A percentile compares a stretch with the other conserved stretches of the same genome.
These are phyloP conservation scores for human (Homo sapiens) DNA, from an alignment of 2,113 vertebrate species.

Conservation along the genomic window DNA sequence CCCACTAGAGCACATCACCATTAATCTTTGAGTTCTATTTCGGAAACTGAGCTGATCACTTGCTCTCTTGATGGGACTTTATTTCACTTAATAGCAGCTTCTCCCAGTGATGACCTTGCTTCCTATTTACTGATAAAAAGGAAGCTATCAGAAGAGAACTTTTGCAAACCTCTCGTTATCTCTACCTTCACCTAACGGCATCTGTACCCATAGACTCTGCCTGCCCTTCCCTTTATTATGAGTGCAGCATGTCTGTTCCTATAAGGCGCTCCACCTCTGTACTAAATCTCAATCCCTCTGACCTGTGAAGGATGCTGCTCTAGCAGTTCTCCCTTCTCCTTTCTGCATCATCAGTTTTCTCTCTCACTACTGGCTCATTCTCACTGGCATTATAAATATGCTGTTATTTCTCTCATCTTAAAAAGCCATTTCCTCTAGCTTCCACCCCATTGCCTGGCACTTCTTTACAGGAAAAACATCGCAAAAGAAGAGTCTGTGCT, in stretches of 20 bases:
- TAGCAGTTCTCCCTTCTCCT: too few species aligned
- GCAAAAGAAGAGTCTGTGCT: not conserved
- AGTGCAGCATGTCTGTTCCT: not conserved
- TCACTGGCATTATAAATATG: not conserved
- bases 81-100: not conserved
- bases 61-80: not conserved
- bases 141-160: not conserved
- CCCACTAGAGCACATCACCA: not conserved
- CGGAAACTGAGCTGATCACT: not conserved
- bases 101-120: not conserved
- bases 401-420: not conserved
- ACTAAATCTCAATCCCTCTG: not conserved
- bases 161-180: not conserved
- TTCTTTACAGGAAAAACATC: not conserved
- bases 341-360: not conserved
- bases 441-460: not conserved
- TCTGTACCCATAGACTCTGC: rapidly evolving
- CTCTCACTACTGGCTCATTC: not conserved
- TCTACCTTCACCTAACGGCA: too few species aligned
- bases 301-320: not conserved
- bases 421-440: not conserved
- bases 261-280: not conserved
- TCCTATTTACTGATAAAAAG: not conserved
- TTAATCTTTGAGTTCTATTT: not conserved
- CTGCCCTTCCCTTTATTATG: rapidly evolving